phyloP scores from a whole-genome alignment of 2,797 vertebrate genomes.

The Synanceia verrucosa region DNA sequence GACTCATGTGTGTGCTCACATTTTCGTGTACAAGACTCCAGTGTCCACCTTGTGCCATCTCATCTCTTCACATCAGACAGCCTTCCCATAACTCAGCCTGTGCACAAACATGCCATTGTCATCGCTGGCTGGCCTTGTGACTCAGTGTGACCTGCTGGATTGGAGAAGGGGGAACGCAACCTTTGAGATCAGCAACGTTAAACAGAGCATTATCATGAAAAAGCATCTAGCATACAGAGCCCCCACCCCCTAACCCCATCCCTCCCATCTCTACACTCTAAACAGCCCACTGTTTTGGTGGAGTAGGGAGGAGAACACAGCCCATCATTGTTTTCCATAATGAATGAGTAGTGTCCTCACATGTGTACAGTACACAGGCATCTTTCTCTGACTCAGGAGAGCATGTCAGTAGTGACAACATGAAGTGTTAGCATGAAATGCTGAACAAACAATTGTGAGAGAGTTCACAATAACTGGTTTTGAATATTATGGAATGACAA shows the following conservation, averaged over 20 bases:
- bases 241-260: slow-evolving; percentile 39
- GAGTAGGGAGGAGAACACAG: slow-evolving; percentile 72
- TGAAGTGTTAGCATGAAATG: slow-evolving; percentile 14
- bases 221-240: slow-evolving; percentile 67
- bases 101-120: slow-evolving; percentile 82
- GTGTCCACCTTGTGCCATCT: slow-evolving; percentile 71
- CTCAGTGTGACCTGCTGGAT: slow-evolving; percentile 76
- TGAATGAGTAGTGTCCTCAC: slow-evolving; percentile 70
- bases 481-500: background rate
- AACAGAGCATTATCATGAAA: slow-evolving; percentile 71
- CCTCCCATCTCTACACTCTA: slow-evolving; percentile 47
- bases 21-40: slow-evolving; percentile 5
- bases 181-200: slow-evolving; percentile 63
- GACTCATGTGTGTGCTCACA: background rate
- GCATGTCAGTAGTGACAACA: slow-evolving; percentile 4
- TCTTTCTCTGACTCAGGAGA: slow-evolving; percentile 54
- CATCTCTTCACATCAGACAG: slow-evolving; percentile 65
- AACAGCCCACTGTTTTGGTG: slow-evolving; percentile 73
- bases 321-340: slow-evolving; percentile 74
- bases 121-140: slow-evolving; percentile 79
- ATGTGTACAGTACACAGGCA: slow-evolving; percentile 57
- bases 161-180: slow-evolving; percentile 59
- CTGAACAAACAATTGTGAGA: slow-evolving; percentile 46
- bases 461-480: background rate
- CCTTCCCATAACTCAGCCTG: slow-evolving; percentile 48